Percentiles rank a stretch among this genome's conserved stretches.
phyloP scores from a whole-genome alignment of 2,113 vertebrate species.

The Hyperopisus bebe region DNA sequence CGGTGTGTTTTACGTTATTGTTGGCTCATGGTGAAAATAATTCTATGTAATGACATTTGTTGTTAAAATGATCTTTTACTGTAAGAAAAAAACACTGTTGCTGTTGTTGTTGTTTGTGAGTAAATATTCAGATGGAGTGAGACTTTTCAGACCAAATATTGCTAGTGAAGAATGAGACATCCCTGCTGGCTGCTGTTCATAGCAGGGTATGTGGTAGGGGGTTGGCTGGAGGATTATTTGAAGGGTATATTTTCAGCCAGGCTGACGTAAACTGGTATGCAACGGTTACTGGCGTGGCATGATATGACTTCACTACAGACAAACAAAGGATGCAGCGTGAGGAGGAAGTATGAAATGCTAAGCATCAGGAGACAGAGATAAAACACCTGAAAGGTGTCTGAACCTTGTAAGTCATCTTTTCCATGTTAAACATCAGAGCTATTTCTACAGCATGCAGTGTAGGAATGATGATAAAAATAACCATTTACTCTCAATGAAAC shows the following conservation, averaged over 20 bases:
- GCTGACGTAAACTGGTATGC: not conserved
- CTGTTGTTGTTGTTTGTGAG: not conserved
- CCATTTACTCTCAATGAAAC: not conserved
- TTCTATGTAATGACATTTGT: not conserved
- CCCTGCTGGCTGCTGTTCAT: not conserved
- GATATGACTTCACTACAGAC: not conserved
- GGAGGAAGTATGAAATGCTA: not conserved
- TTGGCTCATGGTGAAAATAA: not conserved
- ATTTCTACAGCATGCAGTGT: not conserved
- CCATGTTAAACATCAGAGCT: constrained; percentile 6
- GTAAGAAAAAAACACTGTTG: not conserved
- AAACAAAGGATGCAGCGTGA: not conserved
- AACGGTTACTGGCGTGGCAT: not conserved
- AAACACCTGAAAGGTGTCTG: not conserved
- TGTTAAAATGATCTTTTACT: not conserved
- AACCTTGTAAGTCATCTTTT: not conserved
- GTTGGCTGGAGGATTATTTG: not conserved
- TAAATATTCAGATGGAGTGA: not conserved
- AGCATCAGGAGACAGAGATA: not conserved
- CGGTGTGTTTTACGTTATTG: not conserved
- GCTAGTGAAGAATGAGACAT: not conserved
- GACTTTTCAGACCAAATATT: not conserved
- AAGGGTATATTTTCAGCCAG: not conserved
- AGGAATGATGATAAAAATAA: constrained; percentile 7
- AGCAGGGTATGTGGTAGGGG: not conserved